Evolutionary conservation across 2,113 vertebrate genomes (phyloP), one percentile per base, ranked within the genome.

Genomic region (Narcine bancroftii): DNA sequence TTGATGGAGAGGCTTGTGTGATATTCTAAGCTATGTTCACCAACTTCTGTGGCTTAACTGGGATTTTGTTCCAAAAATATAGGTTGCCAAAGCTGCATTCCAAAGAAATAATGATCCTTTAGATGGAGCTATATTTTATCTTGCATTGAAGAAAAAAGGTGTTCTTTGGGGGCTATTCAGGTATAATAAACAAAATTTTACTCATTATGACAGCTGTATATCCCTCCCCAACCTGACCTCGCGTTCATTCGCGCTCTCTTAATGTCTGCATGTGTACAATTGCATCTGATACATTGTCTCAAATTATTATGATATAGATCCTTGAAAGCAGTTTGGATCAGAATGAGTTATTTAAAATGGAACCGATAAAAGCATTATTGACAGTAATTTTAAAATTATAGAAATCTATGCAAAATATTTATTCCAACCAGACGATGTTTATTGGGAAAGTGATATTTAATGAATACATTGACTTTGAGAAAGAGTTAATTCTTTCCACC

Each of bases 91-190:
- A 96, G 96, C 97, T 92, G 97, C 98, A 77, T 99, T 99, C 95
- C 97, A 98, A 93, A 96, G 95, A 94, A 98, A 97, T 94, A 99
- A 96, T 13, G 97, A 99, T 95, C 99, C 99, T 45, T 96, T 99
- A 95, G 99, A 99, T 66, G 98, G 98, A 2, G 98, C 98, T 69
- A 96, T 99, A 94, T 99, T 97, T 95, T 99, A 99, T 94, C 97
- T 99, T 0, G 98, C 98, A 0, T 96, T 99, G 97, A 99, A 97
- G 95, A 99, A 99, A 96, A 99, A 99, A 93, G 97, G 98, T 92
- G 97, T 99, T 92, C 97, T 99, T 92, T 99, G 99, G 99, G 99
- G 99, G 92, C 94, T 99, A 81, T 99, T 98, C 95, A 98, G 99
- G 99, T 99, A 95, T 29, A 95, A 89, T 56, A 73, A 17, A 66